phyloP scores from a whole-genome alignment of 1,140 invertebrate species.

The Heliconius eleuchia region DNA sequence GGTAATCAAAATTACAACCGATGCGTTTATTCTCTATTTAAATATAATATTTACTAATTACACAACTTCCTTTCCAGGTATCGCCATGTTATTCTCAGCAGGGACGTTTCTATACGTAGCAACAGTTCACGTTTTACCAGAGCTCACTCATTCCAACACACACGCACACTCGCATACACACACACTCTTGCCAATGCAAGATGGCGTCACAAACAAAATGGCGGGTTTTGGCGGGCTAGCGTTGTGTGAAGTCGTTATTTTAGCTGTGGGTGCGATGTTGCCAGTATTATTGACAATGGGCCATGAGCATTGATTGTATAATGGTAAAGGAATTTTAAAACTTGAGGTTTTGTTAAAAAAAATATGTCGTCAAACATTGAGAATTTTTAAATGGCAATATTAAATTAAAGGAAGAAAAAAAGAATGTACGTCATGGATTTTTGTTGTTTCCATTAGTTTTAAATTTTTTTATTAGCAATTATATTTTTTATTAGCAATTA shows the following conservation, averaged over 20 bases:
- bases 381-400: neutral
- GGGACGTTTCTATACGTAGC: constrained; percentile 99
- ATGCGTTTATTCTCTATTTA: neutral
- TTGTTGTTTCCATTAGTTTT: too few relatives aligned
- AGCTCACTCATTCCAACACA: constrained; percentile 85
- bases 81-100: constrained; percentile 99
- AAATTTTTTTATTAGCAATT: too few relatives aligned
- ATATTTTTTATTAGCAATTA: too few relatives aligned
- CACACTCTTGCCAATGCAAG: constrained; percentile 63
- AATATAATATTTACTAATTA: neutral
- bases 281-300: constrained; percentile 94
- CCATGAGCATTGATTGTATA: constrained; percentile 88
- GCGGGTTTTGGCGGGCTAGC: constrained; percentile 83
- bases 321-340: neutral
- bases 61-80: constrained; percentile 82
- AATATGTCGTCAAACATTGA: too few relatives aligned
- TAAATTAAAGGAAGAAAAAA: neutral
- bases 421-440: too few relatives aligned
- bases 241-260: constrained; percentile 89
- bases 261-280: constrained; percentile 92
- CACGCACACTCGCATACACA: constrained; percentile 73
- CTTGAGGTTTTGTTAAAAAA: neutral
- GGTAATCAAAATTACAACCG: too few relatives aligned
- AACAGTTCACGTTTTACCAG: constrained; percentile 98
- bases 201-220: constrained; percentile 68